Evolutionary conservation across 2,797 vertebrate species (phyloP).

Genomic region (Chelidonichthys spinosus): DNA sequence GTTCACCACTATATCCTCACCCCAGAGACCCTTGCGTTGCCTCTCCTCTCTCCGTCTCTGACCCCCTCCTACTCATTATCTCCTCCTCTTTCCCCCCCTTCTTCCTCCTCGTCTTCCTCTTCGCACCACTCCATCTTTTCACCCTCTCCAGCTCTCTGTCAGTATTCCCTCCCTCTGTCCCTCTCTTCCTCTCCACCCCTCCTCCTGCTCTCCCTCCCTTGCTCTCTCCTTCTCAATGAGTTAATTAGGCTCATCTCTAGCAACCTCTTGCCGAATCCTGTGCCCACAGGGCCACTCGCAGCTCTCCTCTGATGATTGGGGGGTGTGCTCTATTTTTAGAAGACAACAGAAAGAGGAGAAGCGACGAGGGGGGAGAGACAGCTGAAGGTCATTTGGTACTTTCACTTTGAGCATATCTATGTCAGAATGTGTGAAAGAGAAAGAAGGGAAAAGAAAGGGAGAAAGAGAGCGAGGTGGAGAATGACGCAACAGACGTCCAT

Average conservation of each 20-base stretch:
- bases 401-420: conserved; percentile 58
- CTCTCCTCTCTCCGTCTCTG: conserved; percentile 61
- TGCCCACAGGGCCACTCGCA: conserved; percentile 74
- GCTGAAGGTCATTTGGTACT: conserved; percentile 85
- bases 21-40: conserved; percentile 72
- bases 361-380: conserved; percentile 68
- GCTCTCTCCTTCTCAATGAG: conserved; percentile 76
- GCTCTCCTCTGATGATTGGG: conserved; percentile 75
- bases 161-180: conserved; percentile 50
- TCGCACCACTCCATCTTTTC: conserved; percentile 66
- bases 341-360: conserved; percentile 81
- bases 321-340: conserved; percentile 84
- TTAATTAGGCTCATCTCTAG: conserved; percentile 85
- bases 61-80: conserved; percentile 73
- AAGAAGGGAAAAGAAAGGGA: conserved; percentile 2
- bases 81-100: conserved; percentile 39
- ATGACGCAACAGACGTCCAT: conserved; percentile 10
- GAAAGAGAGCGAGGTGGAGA: neutral
- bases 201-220: conserved; percentile 12
- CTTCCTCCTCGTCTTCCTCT: conserved; percentile 56
- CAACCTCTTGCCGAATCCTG: conserved; percentile 71
- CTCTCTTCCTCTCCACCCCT: conserved; percentile 27
- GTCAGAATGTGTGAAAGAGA: conserved; percentile 45
- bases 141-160: conserved; percentile 57
- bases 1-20: conserved; percentile 66